Evolutionary conservation across 1,140 invertebrate genomes (phyloP).

Genomic region (Diorhabda carinulata): DNA sequence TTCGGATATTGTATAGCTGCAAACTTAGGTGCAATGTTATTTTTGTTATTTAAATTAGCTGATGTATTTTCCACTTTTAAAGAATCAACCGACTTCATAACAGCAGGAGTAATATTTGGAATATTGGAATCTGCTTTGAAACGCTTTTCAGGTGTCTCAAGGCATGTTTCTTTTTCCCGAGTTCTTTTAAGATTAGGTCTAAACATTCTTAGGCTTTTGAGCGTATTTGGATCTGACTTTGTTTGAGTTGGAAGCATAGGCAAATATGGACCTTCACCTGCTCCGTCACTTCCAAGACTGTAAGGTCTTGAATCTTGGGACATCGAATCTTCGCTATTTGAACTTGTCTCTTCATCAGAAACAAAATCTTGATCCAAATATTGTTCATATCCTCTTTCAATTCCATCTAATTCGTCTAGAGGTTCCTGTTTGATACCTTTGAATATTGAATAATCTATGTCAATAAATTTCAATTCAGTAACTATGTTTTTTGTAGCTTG

Average conservation of each 20-base stretch:
- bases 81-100: not conserved
- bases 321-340: slow-evolving; percentile 29
- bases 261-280: slow-evolving; percentile 21
- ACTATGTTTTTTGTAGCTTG: slow-evolving; percentile 57
- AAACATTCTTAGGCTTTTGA: slow-evolving; percentile 57
- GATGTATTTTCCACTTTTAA: not conserved
- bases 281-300: slow-evolving; percentile 33
- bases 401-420: slow-evolving; percentile 48
- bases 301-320: slow-evolving; percentile 28
- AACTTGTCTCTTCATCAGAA: slow-evolving; percentile 28
- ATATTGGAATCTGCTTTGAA: slow-evolving; percentile 6
- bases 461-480: slow-evolving; percentile 60
- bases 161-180: slow-evolving; percentile 21
- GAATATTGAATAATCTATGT: slow-evolving; percentile 64
- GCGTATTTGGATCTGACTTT: slow-evolving; percentile 53
- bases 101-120: not conserved
- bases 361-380: slow-evolving; percentile 42
- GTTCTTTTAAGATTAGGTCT: slow-evolving; percentile 45
- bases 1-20: no score
- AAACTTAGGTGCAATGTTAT: no score
- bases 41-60: not conserved
- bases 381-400: slow-evolving; percentile 58
- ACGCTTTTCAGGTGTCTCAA: slow-evolving; percentile 17
- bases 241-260: not conserved
- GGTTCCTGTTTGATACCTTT: slow-evolving; percentile 53